Evolutionary conservation across 2,113 vertebrate genomes (phyloP).

Genomic region (Notarius quadriscutis): DNA sequence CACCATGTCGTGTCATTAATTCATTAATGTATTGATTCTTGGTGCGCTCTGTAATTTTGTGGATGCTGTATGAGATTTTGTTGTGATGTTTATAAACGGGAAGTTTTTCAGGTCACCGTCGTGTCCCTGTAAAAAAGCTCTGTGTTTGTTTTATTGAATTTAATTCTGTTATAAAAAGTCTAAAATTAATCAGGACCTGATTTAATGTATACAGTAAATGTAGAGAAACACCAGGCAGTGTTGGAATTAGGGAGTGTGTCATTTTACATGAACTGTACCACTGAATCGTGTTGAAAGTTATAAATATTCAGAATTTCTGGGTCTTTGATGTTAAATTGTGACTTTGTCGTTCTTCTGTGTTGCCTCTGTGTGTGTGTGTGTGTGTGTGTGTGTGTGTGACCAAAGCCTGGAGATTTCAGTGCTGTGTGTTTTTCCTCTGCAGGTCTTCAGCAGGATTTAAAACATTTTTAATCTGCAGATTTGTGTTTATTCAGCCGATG

Average conservation of each 20-base stretch:
- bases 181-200: background rate
- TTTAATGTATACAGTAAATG: background rate
- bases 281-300: background rate
- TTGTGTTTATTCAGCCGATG: constrained; percentile 57
- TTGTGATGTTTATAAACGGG: background rate
- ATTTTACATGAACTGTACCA: background rate
- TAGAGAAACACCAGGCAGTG: background rate
- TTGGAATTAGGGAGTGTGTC: background rate
- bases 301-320: background rate
- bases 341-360: background rate
- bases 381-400: background rate
- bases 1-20: background rate
- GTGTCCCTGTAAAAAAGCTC: background rate
- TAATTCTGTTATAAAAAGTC: background rate
- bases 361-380: background rate
- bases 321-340: background rate
- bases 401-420: constrained; percentile 1
- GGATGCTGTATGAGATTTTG: background rate
- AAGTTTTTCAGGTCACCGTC: background rate
- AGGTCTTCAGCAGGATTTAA: constrained; percentile 46
- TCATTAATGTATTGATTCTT: background rate
- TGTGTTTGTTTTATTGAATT: background rate
- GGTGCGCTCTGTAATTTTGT: background rate
- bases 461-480: constrained; percentile 51
- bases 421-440: constrained; percentile 41